phyloP scores from a whole-genome alignment of 2,113 vertebrate species.

The Candoia aspera region DNA sequence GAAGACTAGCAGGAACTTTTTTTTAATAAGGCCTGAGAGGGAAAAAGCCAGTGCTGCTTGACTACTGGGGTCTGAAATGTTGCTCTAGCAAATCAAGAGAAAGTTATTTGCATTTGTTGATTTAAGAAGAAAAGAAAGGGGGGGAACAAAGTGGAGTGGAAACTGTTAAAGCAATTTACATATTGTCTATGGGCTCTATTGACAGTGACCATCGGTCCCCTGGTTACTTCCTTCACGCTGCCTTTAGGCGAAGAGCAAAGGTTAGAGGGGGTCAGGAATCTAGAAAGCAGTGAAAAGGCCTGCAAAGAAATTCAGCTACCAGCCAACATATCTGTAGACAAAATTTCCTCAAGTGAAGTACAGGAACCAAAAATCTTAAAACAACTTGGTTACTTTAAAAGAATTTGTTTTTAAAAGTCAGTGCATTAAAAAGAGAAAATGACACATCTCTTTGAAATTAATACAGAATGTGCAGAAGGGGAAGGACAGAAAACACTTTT shows the following conservation, averaged over 20 bases:
- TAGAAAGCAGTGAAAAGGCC: constrained; percentile 76
- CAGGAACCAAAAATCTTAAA: constrained; percentile 71
- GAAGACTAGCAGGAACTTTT: constrained; percentile 57
- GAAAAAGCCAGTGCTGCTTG: constrained; percentile 63
- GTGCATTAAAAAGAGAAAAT: constrained; percentile 66
- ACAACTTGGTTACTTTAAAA: constrained; percentile 73
- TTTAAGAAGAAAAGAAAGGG: constrained; percentile 62
- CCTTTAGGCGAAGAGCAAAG: constrained; percentile 76
- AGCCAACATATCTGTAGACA: constrained; percentile 65
- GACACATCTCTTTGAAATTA: constrained; percentile 69
- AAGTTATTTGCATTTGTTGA: constrained; percentile 79
- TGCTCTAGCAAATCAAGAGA: constrained; percentile 73
- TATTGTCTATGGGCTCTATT: constrained; percentile 75
- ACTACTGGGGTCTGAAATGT: constrained; percentile 62
- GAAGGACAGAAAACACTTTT: constrained; percentile 57
- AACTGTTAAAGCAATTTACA: constrained; percentile 77
- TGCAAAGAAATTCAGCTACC: constrained; percentile 67
- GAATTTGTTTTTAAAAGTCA: constrained; percentile 72
- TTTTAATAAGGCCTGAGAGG: constrained; percentile 56
- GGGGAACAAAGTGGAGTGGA: constrained; percentile 57
- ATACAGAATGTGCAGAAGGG: constrained; percentile 60
- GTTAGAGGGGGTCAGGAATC: constrained; percentile 79
- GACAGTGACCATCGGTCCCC: constrained; percentile 84
- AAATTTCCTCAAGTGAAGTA: constrained; percentile 66
- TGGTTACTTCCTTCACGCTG: constrained; percentile 78